Evolutionary conservation across 2,888 invertebrate species (phyloP).

Genomic region (Synanthedon formicaeformis): DNA sequence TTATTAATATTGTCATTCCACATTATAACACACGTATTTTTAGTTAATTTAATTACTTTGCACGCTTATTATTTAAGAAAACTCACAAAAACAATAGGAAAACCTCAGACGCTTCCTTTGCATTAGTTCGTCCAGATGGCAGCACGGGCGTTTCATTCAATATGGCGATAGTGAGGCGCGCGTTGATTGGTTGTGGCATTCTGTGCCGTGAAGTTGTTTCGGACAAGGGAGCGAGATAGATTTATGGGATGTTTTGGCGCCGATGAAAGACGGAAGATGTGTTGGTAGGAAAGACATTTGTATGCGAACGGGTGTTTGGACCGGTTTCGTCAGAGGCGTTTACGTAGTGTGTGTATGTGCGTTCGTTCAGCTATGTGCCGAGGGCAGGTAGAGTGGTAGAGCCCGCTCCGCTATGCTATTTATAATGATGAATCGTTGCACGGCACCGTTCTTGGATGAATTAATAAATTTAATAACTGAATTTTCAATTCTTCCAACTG

Average conservation of each 20-base stretch:
- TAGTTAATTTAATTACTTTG: slow-evolving; percentile 2
- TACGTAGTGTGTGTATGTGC: slow-evolving; percentile 50
- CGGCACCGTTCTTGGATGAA: slow-evolving; percentile 20
- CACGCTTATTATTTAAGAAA: slow-evolving; percentile 18
- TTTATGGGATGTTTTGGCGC: slow-evolving; percentile 63
- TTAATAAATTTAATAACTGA: slow-evolving; percentile 17
- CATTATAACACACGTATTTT: slow-evolving; percentile 22
- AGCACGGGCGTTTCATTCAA: slow-evolving; percentile 46
- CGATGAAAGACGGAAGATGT: slow-evolving; percentile 63
- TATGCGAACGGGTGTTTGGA: slow-evolving; percentile 52
- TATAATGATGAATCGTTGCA: slow-evolving; percentile 44
- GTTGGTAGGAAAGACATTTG: slow-evolving; percentile 58
- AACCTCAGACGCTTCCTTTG: slow-evolving; percentile 37
- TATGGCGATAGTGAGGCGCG: slow-evolving; percentile 56
- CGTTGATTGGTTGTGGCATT: slow-evolving; percentile 41
- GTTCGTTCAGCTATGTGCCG: slow-evolving; percentile 47
- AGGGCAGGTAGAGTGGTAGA: slow-evolving; percentile 59
- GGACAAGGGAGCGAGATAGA: slow-evolving; percentile 54
- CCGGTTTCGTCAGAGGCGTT: slow-evolving; percentile 68
- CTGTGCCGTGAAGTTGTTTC: slow-evolving; percentile 52
- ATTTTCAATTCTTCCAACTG: background rate
- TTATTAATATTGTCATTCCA: slow-evolving; percentile 6
- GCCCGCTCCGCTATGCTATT: slow-evolving; percentile 34
- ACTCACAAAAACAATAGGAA: slow-evolving; percentile 48
- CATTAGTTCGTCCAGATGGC: slow-evolving; percentile 53